Evolutionary conservation across 1,140 invertebrate genomes (phyloP).

Genomic region (Mya arenaria): DNA sequence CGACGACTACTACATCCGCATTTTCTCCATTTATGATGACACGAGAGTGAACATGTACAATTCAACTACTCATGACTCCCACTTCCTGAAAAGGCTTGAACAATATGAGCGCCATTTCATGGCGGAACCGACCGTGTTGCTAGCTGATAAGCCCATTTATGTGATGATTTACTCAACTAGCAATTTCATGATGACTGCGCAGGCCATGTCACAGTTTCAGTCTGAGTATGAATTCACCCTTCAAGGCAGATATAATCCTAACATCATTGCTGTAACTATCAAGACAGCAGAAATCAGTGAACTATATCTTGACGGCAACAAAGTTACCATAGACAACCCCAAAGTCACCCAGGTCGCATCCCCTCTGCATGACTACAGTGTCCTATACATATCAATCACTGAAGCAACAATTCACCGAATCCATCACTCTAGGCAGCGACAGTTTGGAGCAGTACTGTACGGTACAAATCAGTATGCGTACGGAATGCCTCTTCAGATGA

Average conservation of each 20-base stretch:
- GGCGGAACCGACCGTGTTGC: not conserved
- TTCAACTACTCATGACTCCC: not conserved
- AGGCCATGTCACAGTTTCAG: not conserved
- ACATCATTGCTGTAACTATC: not conserved
- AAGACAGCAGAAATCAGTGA: conserved; percentile 1
- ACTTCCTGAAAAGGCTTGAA: not conserved
- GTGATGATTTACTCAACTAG: conserved; percentile 2
- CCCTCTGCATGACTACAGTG: conserved; percentile 2
- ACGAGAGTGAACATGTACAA: not conserved
- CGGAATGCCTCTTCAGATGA: not conserved
- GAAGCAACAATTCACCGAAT: not conserved
- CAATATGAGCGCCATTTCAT: not conserved
- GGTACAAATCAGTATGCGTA: not conserved
- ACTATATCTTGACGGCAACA: conserved; percentile 7
- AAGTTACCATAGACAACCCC: not conserved
- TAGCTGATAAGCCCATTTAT: conserved; percentile 1
- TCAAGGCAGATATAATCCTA: not conserved
- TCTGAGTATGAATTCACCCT: not conserved
- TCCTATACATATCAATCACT: not conserved
- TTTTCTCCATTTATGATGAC: not conserved
- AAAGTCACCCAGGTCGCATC: not conserved
- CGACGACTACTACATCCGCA: not conserved
- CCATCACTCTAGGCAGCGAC: not conserved
- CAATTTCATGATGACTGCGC: conserved; percentile 8
- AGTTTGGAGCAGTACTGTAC: conserved; percentile 11